Percentiles rank a stretch among this genome's conserved stretches.
Evolutionary conservation across 2,113 vertebrate genomes (phyloP).

Genomic region (Indri indri): DNA sequence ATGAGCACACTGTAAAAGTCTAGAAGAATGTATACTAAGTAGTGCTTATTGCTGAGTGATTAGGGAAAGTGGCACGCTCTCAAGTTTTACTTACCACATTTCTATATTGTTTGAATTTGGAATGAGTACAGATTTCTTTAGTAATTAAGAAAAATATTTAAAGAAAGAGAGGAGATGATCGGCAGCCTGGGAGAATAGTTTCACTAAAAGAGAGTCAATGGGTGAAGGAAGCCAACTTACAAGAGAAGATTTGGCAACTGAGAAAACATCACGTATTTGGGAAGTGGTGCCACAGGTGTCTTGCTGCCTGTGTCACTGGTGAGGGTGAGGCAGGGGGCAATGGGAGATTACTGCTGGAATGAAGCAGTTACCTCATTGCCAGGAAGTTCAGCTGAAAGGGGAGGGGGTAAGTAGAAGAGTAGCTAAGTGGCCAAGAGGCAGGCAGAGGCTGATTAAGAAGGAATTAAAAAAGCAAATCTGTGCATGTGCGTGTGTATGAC

Average conservation of each 20-base stretch:
- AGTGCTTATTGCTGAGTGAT: neutral
- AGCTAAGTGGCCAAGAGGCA: neutral
- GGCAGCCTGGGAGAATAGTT: neutral
- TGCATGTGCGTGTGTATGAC: neutral
- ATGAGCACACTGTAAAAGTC: neutral
- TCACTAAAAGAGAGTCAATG: neutral
- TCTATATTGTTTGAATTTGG: neutral
- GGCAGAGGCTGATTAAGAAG: neutral
- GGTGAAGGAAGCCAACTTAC: neutral
- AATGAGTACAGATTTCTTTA: neutral
- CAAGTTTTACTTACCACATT: neutral
- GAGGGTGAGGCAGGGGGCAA: neutral
- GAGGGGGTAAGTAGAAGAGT: neutral
- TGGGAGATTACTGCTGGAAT: neutral
- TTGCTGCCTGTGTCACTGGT: neutral
- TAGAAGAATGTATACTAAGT: neutral
- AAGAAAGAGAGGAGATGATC: neutral
- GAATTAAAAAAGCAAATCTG: neutral
- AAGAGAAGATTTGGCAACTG: slow-evolving; percentile 32
- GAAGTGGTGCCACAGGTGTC: neutral
- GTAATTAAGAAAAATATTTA: slow-evolving; percentile 33
- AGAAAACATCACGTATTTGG: neutral
- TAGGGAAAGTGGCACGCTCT: neutral
- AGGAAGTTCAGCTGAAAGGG: neutral
- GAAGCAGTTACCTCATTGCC: neutral